These are phyloP conservation scores for Hypotaenidia philippensis DNA, from an alignment of 2,797 vertebrate species.

Conservation along the genomic window DNA sequence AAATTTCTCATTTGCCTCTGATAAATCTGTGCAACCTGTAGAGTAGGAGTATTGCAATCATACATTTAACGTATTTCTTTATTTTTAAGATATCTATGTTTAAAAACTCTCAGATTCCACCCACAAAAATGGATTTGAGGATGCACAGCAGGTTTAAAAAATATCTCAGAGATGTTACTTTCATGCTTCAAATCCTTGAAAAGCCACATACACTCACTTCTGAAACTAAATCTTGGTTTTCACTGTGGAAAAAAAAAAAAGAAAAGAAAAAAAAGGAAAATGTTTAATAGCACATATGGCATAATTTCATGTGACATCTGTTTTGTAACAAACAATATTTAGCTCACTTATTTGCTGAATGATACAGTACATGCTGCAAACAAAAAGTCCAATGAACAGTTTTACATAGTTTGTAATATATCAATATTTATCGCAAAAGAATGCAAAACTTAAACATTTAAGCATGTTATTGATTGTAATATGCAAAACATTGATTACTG, in stretches of 20 bases:
- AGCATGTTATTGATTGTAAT: constrained; percentile 83
- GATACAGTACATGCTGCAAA: constrained; percentile 85
- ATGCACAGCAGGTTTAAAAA: constrained; percentile 76
- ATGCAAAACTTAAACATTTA: constrained; percentile 84
- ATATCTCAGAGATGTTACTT: constrained; percentile 77
- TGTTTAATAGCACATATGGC: constrained; percentile 90
- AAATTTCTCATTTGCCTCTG: neutral
- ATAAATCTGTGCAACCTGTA: neutral
- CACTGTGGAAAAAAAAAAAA: constrained; percentile 50
- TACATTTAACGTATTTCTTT: constrained; percentile 17
- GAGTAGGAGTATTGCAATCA: neutral
- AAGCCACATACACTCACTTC: constrained; percentile 78
- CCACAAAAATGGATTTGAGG: constrained; percentile 65
- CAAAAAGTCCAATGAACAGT: constrained; percentile 85
- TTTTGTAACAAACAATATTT: constrained; percentile 91
- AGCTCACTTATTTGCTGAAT: constrained; percentile 88
- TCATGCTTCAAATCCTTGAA: constrained; percentile 80
- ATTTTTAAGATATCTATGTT: constrained; percentile 44
- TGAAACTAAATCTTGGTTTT: constrained; percentile 81
- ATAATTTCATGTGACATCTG: constrained; percentile 90
- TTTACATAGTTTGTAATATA: constrained; percentile 82
- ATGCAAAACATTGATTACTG: constrained; percentile 88
- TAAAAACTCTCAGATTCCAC: constrained; percentile 38
- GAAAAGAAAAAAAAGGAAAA: constrained; percentile 74
- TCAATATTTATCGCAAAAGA: constrained; percentile 85